A percentile compares a stretch with the other conserved stretches of the same genome.
phyloP scores from a whole-genome alignment of 2,797 vertebrate species.

The Adrianichthys oophorus region DNA sequence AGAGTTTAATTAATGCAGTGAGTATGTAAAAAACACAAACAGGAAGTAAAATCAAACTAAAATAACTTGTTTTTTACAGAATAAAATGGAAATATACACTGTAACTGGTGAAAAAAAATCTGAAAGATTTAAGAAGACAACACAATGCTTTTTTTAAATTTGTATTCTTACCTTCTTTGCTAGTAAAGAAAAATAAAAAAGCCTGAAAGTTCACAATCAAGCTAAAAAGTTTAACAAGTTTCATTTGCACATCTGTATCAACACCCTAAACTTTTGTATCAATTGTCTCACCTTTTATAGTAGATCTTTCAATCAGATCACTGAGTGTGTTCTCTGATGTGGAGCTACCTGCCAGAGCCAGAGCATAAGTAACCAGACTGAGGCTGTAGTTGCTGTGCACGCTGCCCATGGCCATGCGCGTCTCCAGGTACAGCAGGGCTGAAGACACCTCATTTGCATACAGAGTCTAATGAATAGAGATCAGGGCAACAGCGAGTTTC shows the following conservation, averaged over 20 bases:
- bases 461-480: constrained; percentile 43
- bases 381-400: constrained; percentile 87
- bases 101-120: too few relatives aligned
- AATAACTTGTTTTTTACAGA: too few relatives aligned
- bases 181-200: too few relatives aligned
- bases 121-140: too few relatives aligned
- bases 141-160: too few relatives aligned
- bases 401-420: constrained; percentile 68
- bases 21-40: too few relatives aligned
- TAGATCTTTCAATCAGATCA: constrained; percentile 76
- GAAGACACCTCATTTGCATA: constrained; percentile 40
- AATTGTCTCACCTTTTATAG: constrained; percentile 71
- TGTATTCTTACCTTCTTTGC: too few relatives aligned
- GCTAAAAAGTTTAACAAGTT: background rate
- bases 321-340: constrained; percentile 70
- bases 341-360: constrained; percentile 78
- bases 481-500: background rate
- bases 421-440: constrained; percentile 81
- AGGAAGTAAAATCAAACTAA: too few relatives aligned
- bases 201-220: too few relatives aligned
- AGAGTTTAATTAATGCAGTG: too few relatives aligned
- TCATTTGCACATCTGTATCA: background rate
- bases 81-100: too few relatives aligned
- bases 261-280: background rate
- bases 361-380: constrained; percentile 81